phyloP scores from a whole-genome alignment of 2,888 invertebrate species.

The Dasysyrphus albostriatus region DNA sequence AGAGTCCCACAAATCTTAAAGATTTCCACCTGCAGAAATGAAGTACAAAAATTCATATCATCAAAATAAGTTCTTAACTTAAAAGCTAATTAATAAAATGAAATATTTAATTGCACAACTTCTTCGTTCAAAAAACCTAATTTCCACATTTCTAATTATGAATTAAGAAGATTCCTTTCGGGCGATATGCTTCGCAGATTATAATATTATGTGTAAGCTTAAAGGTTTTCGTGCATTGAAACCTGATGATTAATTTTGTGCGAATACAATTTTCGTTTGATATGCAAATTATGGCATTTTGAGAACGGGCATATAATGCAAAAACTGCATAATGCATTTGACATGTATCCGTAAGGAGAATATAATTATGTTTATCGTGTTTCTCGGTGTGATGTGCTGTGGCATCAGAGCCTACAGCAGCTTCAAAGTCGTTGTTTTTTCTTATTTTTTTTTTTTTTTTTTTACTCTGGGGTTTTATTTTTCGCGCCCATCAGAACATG shows the following conservation, averaged over 20 bases:
- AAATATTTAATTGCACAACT: slow-evolving; percentile 15
- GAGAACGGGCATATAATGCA: slow-evolving; percentile 64
- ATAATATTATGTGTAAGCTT: background rate
- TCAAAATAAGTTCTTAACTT: background rate
- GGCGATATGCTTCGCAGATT: slow-evolving; percentile 3
- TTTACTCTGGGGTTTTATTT: slow-evolving; percentile 35
- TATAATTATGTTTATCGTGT: slow-evolving; percentile 71
- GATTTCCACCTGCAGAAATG: no score
- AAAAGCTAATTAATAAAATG: slow-evolving; percentile 8
- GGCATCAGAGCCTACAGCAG: slow-evolving; percentile 35
- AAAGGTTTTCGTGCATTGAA: slow-evolving; percentile 47
- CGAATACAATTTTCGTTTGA: slow-evolving; percentile 79
- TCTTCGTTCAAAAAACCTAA: slow-evolving; percentile 10
- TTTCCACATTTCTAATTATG: slow-evolving; percentile 29
- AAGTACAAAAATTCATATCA: no score
- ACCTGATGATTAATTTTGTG: slow-evolving; percentile 69
- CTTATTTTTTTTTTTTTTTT: slow-evolving; percentile 38
- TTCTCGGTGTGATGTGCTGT: slow-evolving; percentile 27
- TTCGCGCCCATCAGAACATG: slow-evolving; percentile 55
- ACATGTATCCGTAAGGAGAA: slow-evolving; percentile 69
- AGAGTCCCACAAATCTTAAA: no score
- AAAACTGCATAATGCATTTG: slow-evolving; percentile 75
- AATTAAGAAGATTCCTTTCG: slow-evolving; percentile 35
- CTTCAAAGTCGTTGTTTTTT: slow-evolving; percentile 66
- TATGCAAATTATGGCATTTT: slow-evolving; percentile 81